phyloP scores from a whole-genome alignment of 2,113 vertebrate genomes.

The Ictalurus furcatus region DNA sequence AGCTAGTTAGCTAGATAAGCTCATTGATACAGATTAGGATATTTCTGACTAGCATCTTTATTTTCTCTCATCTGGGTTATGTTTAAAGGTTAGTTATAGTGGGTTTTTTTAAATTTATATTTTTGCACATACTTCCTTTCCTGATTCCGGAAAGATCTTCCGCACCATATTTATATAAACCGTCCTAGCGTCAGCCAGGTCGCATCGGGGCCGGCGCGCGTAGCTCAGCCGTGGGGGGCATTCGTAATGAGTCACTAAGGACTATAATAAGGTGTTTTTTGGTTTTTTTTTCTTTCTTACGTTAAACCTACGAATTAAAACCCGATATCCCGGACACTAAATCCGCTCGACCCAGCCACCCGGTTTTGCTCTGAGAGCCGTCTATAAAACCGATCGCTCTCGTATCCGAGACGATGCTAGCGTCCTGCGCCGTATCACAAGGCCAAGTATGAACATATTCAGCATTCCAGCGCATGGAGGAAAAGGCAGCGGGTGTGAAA shows the following conservation, averaged over 20 bases:
- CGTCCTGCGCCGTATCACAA: neutral
- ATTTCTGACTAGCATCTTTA: neutral
- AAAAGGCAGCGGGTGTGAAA: constrained; percentile 29
- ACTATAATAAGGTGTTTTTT: neutral
- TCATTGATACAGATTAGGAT: no score
- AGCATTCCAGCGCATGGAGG: constrained; percentile 38
- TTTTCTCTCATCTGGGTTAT: neutral
- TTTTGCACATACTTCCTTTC: neutral
- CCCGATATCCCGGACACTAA: neutral
- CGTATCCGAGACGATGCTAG: neutral
- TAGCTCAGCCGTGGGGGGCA: neutral
- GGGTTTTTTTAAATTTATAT: neutral
- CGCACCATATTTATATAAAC: neutral
- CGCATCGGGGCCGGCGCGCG: neutral
- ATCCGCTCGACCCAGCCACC: neutral
- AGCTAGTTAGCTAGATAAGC: neutral
- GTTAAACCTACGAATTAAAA: neutral
- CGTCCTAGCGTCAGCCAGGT: neutral
- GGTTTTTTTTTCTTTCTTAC: neutral
- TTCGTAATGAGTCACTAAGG: neutral
- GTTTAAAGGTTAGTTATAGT: neutral
- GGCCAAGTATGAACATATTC: constrained; percentile 37
- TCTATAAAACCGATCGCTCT: neutral
- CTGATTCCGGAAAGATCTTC: neutral
- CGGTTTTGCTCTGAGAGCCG: neutral